Evolutionary conservation across 2,113 vertebrate genomes (phyloP).

Genomic region (Cyanoderma ruficeps): DNA sequence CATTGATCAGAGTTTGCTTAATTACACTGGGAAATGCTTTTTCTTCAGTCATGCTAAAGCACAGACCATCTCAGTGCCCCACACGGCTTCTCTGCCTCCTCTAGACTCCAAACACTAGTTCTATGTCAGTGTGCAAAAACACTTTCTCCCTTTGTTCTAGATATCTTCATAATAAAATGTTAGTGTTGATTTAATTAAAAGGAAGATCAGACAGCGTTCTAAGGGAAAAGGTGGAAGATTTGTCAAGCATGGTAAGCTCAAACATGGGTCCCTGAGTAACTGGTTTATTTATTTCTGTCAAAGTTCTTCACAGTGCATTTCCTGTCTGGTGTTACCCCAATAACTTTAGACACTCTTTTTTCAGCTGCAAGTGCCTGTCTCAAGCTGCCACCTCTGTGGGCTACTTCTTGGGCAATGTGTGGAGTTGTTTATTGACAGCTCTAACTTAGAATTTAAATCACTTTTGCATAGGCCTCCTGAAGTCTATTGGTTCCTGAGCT

Average conservation of each 20-base stretch:
- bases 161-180: background rate
- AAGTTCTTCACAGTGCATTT: background rate
- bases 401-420: background rate
- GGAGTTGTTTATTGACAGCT: background rate
- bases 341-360: background rate
- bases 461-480: background rate
- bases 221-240: background rate
- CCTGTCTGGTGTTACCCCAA: background rate
- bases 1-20: background rate
- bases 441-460: background rate
- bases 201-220: background rate
- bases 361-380: background rate
- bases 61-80: background rate
- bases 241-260: background rate
- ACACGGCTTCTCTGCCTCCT: background rate
- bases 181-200: background rate
- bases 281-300: background rate
- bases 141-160: background rate
- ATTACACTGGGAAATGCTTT: background rate
- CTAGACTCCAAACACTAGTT: background rate
- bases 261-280: background rate
- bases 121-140: background rate
- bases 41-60: background rate
- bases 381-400: background rate
- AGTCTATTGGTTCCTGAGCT: background rate